Evolutionary conservation across 2,888 invertebrate genomes (phyloP), one percentile per base, ranked within the genome.

Genomic region (Leucophenga maculata): DNA sequence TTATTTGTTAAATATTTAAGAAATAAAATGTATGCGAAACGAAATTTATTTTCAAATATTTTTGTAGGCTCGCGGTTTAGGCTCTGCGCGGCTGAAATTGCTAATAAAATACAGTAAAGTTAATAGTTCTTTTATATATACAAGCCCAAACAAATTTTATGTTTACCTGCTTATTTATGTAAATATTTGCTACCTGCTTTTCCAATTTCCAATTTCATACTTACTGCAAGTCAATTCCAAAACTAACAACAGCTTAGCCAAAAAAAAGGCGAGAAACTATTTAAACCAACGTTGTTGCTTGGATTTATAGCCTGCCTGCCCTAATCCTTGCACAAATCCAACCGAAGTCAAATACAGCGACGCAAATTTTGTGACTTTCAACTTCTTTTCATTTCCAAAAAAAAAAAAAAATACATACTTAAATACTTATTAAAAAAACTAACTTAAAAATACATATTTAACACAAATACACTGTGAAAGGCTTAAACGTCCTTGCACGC

Each of bases 351-450:
- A 50, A 50, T 50, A 50, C 50, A 18, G 13, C 18, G 13, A 50
- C 18, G 50, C 50, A 50, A 64, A 64, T 64, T 64, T 64, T 64
- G 62, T 64, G 62, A 64, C 62, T 64, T 64, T 64, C 20, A 48
- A 48, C n/a, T 6, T 59, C 9, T 16, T 18, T 18, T 16, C 3
- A 18, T 54, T 54, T 31, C 4, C 26, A 26, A 26, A 3, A 26
- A 26, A n/a, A n/a, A n/a, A 32, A 32, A 32, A 32, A 32, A 6
- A 26, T 14, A 57, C 20, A 57, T 57, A 57, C 57, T 31, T 57
- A 57, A 60, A 31, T n/a, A 22, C 3, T 13, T 1, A 26, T 57
- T 57, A 57, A 57, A 57, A 57, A 18, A 57, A 31, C 57, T 57
- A 57, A 22, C 57, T 54, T 54, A 54, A 18, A 54, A 26, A 26